Evolutionary conservation across 2,797 vertebrate species (phyloP), one percentile per base, ranked within the genome.

Genomic region (Enteromius fasciolatus): DNA sequence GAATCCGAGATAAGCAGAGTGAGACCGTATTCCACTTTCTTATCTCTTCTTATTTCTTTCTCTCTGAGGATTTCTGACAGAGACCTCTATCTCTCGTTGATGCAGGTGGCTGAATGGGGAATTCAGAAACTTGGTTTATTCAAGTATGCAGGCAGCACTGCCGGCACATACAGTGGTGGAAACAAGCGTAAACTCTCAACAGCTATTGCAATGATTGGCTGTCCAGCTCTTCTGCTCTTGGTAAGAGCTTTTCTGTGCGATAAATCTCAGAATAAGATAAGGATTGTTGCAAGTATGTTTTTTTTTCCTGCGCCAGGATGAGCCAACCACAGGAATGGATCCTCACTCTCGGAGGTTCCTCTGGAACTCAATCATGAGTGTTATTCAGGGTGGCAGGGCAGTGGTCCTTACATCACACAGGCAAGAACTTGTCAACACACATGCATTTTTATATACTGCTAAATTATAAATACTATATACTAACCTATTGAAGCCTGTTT

Each of bases 281-380:
- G 57, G n/a, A 41, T 64, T 12, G 9, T 54, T 52, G 41, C 10
- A 39, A 46, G 25, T 14, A 25, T 67, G 44, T 15, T 75, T 78
- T 57, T 54, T n/a, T 78, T 57, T 9, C 11, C 15, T 64, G n/a
- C 33, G 15, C n/a, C 67, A 99, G 97, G 97, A 98, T 80, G 97
- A 99, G 84, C 98, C 98, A 0, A 99, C 97, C 0, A 98, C 97
- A 0, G 97, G 98, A 4, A 99, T 98, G 97, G 97, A 98, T 86
- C 98, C 97, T 44, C 96, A 97, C 7, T 97, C 97, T 18, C 94
- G 96, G 17, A 95, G 96, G 72, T 95, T 98, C 90, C 92, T 99
- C 11, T 98, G 97, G 98, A 96, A 97, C 87, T 96, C 95, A 20
- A 97, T 98, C 44, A 91, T 96, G 90, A 94, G 93, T 0, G 94